phyloP scores from a whole-genome alignment of 2,113 vertebrate species.

The Neogale vison region DNA sequence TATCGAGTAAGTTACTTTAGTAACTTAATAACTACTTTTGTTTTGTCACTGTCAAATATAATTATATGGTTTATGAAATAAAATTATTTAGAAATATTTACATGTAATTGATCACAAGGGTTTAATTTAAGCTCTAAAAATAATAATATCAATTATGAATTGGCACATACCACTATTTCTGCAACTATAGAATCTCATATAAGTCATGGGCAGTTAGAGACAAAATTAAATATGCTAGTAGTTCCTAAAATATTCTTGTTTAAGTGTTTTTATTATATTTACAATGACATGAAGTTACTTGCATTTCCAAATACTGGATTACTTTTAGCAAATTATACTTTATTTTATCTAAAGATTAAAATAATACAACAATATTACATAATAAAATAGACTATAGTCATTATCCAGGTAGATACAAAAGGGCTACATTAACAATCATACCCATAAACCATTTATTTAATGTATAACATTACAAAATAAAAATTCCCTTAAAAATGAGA shows the following conservation, averaged over 20 bases:
- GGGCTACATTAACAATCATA: not conserved
- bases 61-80: not conserved
- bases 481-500: not conserved
- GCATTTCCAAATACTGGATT: slow-evolving; percentile 23
- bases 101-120: not conserved
- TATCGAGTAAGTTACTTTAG: not conserved
- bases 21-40: not conserved
- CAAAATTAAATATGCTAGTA: slow-evolving; percentile 20
- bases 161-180: slow-evolving; percentile 9
- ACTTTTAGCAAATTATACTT: not conserved
- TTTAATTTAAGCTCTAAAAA: slow-evolving; percentile 33
- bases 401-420: not conserved
- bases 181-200: not conserved
- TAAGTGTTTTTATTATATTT: slow-evolving; percentile 37
- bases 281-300: not conserved
- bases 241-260: not conserved
- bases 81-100: slow-evolving; percentile 13
- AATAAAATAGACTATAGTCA: not conserved
- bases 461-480: not conserved
- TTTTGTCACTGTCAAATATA: not conserved
- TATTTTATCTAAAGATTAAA: not conserved
- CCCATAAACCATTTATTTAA: not conserved
- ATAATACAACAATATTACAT: not conserved
- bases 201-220: not conserved
- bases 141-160: not conserved